Evolutionary conservation across 2,888 invertebrate species (phyloP).

Genomic region (Ceramica pisi): DNA sequence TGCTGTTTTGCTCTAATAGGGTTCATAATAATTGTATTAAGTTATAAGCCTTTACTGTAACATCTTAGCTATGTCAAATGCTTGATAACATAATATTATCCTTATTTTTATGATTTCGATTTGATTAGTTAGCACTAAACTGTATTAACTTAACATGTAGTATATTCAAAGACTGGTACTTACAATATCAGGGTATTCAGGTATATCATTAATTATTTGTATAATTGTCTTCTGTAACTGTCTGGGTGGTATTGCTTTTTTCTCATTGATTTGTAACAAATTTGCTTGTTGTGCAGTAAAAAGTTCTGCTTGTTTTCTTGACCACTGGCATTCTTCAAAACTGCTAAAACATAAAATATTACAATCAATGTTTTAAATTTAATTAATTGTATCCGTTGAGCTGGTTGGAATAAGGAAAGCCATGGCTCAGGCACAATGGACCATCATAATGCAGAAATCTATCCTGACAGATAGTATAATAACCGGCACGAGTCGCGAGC

Average conservation of each 20-base stretch:
- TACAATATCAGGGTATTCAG: conserved; percentile 95
- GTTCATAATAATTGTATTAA: neutral
- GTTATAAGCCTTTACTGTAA: neutral
- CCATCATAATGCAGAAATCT: too few species aligned
- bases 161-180: conserved; percentile 75
- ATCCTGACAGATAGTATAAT: too few species aligned
- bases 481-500: too few species aligned
- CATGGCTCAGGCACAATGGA: too few species aligned
- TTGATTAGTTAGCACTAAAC: neutral
- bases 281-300: conserved; percentile 97
- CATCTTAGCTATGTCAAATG: too few species aligned
- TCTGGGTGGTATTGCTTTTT: conserved; percentile 94
- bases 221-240: conserved; percentile 94
- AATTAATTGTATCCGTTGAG: neutral
- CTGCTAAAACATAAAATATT: conserved; percentile 72
- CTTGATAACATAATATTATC: neutral
- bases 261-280: conserved; percentile 95
- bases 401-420: too few species aligned
- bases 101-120: neutral
- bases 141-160: neutral
- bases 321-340: conserved; percentile 93
- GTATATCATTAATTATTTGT: conserved; percentile 94
- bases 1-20: neutral
- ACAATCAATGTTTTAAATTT: neutral
- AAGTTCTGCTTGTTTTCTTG: conserved; percentile 96